Conservation (phyloP, 2,113 vertebrate species). For the Phoenicopterus ruber region DNA sequence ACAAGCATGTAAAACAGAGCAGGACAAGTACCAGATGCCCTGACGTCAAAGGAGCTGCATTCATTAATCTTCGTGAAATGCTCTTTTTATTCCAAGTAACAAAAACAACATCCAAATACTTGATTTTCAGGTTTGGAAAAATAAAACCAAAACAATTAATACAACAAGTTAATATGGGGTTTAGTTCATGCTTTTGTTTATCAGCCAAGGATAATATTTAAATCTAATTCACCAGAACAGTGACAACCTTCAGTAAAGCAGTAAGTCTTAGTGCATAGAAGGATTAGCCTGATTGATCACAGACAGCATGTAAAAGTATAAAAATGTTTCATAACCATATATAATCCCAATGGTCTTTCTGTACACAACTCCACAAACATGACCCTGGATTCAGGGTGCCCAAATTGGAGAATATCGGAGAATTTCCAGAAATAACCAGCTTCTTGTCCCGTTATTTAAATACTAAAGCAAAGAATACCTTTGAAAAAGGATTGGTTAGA, state of each 20-base stretch:
- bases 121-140: background rate
- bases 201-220: background rate
- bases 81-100: background rate
- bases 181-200: background rate
- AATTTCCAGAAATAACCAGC: background rate
- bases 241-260: background rate
- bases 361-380: background rate
- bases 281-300: background rate
- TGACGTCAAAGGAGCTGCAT: background rate
- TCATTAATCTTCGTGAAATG: background rate
- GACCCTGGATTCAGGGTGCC: background rate
- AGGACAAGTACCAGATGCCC: background rate
- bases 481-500: background rate
- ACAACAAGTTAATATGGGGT: background rate
- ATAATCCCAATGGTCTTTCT: background rate
- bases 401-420: background rate
- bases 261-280: background rate
- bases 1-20: background rate
- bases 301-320: background rate
- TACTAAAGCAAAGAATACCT: background rate
- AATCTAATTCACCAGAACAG: background rate
- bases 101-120: background rate
- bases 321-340: background rate
- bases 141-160: background rate
- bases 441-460: background rate